Evolutionary conservation across 2,113 vertebrate species (phyloP), one percentile per base, ranked within the genome.

Genomic region (Butastur rufipennis): DNA sequence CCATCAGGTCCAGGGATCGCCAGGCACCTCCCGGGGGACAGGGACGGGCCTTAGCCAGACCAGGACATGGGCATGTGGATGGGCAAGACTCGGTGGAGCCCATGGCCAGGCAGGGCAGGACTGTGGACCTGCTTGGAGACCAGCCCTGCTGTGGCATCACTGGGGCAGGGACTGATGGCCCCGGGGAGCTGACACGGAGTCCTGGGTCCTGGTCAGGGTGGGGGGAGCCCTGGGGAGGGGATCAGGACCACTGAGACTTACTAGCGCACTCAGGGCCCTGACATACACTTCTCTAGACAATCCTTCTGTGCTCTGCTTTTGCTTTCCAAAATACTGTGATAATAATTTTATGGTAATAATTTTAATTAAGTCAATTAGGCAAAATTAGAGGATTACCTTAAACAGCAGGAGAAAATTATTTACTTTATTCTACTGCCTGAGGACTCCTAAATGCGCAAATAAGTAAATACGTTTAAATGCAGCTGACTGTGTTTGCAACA

Each of bases 321-420:
- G 47, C 53, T 90, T 97, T 95, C 32, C 22, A 95, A 86, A 96
- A 95, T 86, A 63, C 12, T 13, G 56, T 77, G 91, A 88, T 92
- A 97, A 97, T 95, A 1, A 48, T 90, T 94, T 96, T 79, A 95
- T 78, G 59, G 50, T 71, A 97, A 95, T 83, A 87, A 86, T 84
- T 86, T 87, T 93, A 88, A 89, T 89, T 55, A 79, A 83, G 55
- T 88, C 87, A 98, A 94, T 98, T 98, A 97, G 77, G 34, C 42
- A 97, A 93, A 97, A 97, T 98, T 98, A 97, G 85, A 77, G 52
- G 42, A 97, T 92, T 96, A 93, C 73, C 84, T 91, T 96, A 95
- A 97, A 70, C 90, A 82, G 68, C 88, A 97, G 74, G 72, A 91
- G 68, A 94, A 86, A 87, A 95, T 68, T 93, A 97, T 97, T 96